Evolutionary conservation across 2,113 vertebrate species (phyloP).

Genomic region (Laticauda colubrina): DNA sequence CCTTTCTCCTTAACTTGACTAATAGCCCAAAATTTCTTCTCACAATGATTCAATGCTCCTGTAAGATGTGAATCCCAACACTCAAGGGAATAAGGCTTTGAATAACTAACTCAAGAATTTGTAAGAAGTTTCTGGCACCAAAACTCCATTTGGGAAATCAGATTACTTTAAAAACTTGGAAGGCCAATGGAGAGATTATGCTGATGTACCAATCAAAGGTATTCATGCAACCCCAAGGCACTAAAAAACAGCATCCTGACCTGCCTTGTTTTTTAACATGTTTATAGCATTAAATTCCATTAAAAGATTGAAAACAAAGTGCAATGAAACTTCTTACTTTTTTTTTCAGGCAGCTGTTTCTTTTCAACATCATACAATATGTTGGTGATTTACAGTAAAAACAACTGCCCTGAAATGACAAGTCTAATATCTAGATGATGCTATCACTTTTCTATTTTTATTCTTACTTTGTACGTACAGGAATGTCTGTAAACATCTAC

Average conservation of each 20-base stretch:
- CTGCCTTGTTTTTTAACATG: constrained; percentile 40
- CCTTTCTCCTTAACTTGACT: constrained; percentile 26
- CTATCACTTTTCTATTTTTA: not conserved
- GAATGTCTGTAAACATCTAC: not conserved
- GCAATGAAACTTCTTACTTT: not conserved
- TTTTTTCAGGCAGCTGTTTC: constrained; percentile 27
- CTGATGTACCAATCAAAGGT: constrained; percentile 22
- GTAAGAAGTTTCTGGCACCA: constrained; percentile 29
- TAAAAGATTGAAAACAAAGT: constrained; percentile 36
- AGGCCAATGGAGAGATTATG: constrained; percentile 30
- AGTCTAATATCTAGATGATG: not conserved
- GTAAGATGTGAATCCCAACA: constrained; percentile 42
- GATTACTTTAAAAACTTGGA: constrained; percentile 22
- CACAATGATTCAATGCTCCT: constrained; percentile 45
- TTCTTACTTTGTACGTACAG: not conserved
- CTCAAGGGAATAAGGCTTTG: constrained; percentile 48
- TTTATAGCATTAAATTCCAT: constrained; percentile 40
- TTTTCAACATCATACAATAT: not conserved
- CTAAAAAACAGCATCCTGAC: constrained; percentile 38
- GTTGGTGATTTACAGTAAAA: constrained; percentile 1
- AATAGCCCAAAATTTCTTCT: constrained; percentile 22
- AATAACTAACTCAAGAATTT: constrained; percentile 37
- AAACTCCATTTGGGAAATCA: constrained; percentile 45
- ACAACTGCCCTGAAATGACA: not conserved
- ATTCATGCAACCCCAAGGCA: constrained; percentile 37